phyloP scores from a whole-genome alignment of 1,140 invertebrate species.

The Metopolophium dirhodum region DNA sequence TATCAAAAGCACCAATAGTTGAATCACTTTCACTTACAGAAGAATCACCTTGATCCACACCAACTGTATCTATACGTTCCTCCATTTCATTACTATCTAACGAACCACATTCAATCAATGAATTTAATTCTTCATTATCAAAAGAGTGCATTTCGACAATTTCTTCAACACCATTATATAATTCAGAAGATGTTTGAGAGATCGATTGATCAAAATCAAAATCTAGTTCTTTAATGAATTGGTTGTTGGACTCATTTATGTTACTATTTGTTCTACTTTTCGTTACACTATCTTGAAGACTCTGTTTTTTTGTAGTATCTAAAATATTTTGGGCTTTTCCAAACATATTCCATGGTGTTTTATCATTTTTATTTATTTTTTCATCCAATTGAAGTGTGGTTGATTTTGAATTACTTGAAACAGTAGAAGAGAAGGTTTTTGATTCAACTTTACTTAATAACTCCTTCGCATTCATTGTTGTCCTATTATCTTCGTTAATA shows the following conservation, averaged over 20 bases:
- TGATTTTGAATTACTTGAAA: neutral
- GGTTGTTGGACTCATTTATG: neutral
- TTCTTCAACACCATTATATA: slow-evolving; percentile 49
- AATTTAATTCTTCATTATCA: slow-evolving; percentile 47
- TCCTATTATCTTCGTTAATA: neutral
- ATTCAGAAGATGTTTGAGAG: slow-evolving; percentile 31
- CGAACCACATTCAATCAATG: slow-evolving; percentile 29
- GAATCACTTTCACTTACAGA: slow-evolving; percentile 30
- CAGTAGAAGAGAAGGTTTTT: neutral
- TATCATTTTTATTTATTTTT: slow-evolving; percentile 28
- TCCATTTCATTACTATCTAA: slow-evolving; percentile 9
- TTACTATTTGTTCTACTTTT: neutral
- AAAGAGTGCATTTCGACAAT: slow-evolving; percentile 53
- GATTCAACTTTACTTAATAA: neutral
- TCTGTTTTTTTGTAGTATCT: neutral
- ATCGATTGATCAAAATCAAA: slow-evolving; percentile 49
- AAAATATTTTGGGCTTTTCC: neutral
- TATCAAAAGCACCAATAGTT: slow-evolving; percentile 42
- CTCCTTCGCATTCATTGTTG: neutral
- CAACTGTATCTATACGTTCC: neutral
- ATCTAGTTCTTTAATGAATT: slow-evolving; percentile 45
- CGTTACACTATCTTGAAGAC: neutral
- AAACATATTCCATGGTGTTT: neutral
- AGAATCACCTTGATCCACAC: neutral
- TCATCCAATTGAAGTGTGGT: neutral